These are phyloP conservation scores for Psittacula cyanocephala DNA, from an alignment of 2,113 vertebrate species.

Conservation along the genomic window DNA sequence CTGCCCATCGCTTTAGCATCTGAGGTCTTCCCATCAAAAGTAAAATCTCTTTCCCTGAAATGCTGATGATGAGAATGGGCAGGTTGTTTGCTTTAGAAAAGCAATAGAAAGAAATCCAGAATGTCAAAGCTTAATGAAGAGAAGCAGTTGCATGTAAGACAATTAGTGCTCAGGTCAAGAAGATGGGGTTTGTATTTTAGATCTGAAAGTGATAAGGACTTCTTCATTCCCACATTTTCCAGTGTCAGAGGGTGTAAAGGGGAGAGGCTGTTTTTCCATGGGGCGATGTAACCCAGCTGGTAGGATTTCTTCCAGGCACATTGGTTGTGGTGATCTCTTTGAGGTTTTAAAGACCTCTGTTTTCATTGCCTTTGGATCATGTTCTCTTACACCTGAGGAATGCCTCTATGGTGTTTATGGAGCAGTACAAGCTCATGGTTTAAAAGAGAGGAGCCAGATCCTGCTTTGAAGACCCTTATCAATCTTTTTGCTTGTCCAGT, in stretches of 20 bases:
- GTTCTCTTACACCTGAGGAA: background rate
- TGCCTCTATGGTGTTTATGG: background rate
- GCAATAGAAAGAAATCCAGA: background rate
- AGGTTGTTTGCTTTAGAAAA: background rate
- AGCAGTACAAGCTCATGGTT: background rate
- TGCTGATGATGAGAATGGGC: background rate
- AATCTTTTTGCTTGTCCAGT: rapidly evolving
- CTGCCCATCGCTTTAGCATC: background rate
- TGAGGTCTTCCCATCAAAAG: conserved; percentile 18
- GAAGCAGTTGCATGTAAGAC: background rate
- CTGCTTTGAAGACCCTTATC: background rate
- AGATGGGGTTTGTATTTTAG: background rate
- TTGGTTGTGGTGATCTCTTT: too few relatives aligned
- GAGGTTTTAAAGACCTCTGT: background rate
- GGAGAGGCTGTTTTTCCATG: background rate
- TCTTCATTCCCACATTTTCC: too few relatives aligned
- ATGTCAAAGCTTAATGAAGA: background rate
- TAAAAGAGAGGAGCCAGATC: background rate
- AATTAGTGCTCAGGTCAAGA: background rate
- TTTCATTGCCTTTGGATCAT: background rate
- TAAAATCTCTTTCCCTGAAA: conserved; percentile 34
- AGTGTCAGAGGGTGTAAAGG: background rate
- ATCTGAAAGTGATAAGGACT: background rate
- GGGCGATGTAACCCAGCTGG: rapidly evolving
- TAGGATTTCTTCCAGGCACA: background rate